Conservation (phyloP, 2,888 invertebrate species). For the Cheilosia grossa region DNA sequence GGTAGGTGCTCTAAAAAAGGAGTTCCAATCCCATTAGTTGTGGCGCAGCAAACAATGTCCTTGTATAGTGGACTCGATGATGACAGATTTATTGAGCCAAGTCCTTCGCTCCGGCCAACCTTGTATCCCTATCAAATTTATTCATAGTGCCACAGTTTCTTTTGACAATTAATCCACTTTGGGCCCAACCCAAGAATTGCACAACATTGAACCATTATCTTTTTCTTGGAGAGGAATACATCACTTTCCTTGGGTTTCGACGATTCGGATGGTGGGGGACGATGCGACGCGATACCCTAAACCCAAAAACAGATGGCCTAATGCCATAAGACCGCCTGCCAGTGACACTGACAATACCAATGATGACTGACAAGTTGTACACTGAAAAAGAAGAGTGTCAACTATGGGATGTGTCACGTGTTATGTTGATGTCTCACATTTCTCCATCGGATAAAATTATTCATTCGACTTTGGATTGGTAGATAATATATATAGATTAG, state of each 20-base stretch:
- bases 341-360: background rate
- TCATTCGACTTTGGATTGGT: conserved; percentile 48
- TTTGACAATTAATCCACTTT: conserved; percentile 59
- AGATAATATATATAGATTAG: conserved; percentile 4
- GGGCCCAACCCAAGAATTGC: background rate
- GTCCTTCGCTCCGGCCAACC: background rate
- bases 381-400: conserved; percentile 38
- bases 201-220: conserved; percentile 31
- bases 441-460: conserved; percentile 51
- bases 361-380: conserved; percentile 53
- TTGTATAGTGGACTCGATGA: background rate
- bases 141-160: background rate
- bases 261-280: background rate
- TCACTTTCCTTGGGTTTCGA: conserved; percentile 29
- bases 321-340: background rate
- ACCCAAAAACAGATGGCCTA: conserved; percentile 51
- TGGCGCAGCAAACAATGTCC: background rate
- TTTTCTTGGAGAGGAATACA: conserved; percentile 10
- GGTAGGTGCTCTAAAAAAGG: conserved; percentile 26
- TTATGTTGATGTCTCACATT: conserved; percentile 15
- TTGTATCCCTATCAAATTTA: conserved; percentile 22
- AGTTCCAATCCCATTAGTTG: background rate
- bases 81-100: conserved; percentile 27
- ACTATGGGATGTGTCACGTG: conserved; percentile 58
- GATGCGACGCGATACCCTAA: background rate